Conservation (phyloP, 2,888 invertebrate genomes). For the Apomyelois bistriatella region DNA sequence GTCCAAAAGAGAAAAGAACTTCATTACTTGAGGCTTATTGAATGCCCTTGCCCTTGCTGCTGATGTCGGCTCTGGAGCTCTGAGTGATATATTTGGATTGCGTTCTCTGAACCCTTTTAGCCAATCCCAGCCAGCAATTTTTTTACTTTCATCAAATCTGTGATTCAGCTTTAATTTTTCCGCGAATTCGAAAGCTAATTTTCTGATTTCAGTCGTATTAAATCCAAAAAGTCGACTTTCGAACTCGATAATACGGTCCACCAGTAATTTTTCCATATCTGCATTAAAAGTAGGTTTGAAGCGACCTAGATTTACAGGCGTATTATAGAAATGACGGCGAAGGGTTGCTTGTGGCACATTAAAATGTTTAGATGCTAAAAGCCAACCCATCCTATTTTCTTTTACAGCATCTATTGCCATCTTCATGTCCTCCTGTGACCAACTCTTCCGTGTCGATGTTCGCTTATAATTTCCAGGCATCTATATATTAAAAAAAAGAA, state of each 20-base stretch:
- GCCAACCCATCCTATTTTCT: conserved; percentile 17
- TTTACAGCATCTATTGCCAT: conserved; percentile 19
- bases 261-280: conserved; percentile 14
- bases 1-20: conserved; percentile 15
- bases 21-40: background rate
- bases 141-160: conserved; percentile 14
- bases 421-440: conserved; percentile 13
- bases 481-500: conserved; percentile 1
- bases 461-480: conserved; percentile 17
- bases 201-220: conserved; percentile 16
- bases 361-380: too few species aligned
- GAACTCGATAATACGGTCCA: conserved; percentile 14
- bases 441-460: too few species aligned
- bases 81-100: conserved; percentile 15
- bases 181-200: conserved; percentile 16
- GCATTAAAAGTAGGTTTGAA: conserved; percentile 9
- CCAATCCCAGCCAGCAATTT: conserved; percentile 20
- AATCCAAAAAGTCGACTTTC: conserved; percentile 12
- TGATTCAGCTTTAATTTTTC: conserved; percentile 15
- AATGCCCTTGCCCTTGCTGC: conserved; percentile 17
- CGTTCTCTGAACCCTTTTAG: conserved; percentile 16
- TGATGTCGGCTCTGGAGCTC: conserved; percentile 19
- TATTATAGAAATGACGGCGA: conserved; percentile 15
- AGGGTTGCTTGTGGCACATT: conserved; percentile 9
- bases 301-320: conserved; percentile 14